Evolutionary conservation across 1,140 invertebrate genomes (phyloP), one percentile per base, ranked within the genome.

Genomic region (Caerostris darwini): DNA sequence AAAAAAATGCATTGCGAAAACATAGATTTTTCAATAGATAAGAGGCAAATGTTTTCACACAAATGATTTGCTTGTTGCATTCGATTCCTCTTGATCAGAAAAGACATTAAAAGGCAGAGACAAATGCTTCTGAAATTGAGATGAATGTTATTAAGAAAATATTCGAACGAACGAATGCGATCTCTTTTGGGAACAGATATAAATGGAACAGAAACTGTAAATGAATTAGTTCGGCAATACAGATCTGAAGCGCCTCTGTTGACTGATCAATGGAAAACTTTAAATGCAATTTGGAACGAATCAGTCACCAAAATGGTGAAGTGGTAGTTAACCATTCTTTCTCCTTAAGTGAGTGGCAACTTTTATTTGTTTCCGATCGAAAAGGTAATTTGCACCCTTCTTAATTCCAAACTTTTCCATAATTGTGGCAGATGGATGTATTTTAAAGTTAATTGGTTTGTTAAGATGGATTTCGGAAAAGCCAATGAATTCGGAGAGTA

Each of bases 151-250:
- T 83, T 58, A 58, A 57, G 82, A 58, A 83, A 58, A 57, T 83
- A 19, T 83, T 58, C 7, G 56, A 83, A 83, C 82, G 57, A 58
- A 83, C 54, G 82, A 56, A 56, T 10, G n/a, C n/a, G 19, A 17
- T 58, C n/a, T 83, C 56, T 34, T 6, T 17, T 34, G 14, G n/a
- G 56, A 83, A 83, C 57, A 57, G 19, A 83, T 83, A 83, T 83
- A 83, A 83, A 83, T 83, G 82, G 17, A 58, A 56, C 17, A 58
- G 7, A n/a, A 83, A 83, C 53, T 83, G n/a, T n/a, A 83, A 83
- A 83, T 83, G 19, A 83, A 83, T 83, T 83, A 58, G 14, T 14
- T 57, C 19, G 82, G 14, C 5, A 83, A 83, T 83, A 83, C 19
- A 57, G 53, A 53, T 58, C 0, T 58, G 82, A 58, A 34, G 56